A percentile compares a stretch with the other conserved stretches of the same genome.
Conservation (phyloP, 2,113 vertebrate species). For the Mesocricetus auratus region DNA sequence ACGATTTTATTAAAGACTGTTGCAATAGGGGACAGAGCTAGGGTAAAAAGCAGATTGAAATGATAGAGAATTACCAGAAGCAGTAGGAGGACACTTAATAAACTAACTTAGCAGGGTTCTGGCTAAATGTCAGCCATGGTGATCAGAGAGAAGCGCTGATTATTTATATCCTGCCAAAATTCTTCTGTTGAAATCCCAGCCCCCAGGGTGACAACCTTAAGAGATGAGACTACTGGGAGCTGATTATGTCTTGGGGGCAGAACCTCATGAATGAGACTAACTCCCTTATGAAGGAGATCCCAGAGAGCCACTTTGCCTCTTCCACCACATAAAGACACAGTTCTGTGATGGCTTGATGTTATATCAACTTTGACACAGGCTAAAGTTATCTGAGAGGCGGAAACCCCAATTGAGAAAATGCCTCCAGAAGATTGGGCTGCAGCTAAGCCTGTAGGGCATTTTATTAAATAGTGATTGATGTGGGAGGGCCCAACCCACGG, state of each 20-base stretch:
- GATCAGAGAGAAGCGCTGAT: background rate
- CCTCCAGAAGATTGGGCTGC: background rate
- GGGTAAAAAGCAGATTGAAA: background rate
- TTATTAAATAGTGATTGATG: background rate
- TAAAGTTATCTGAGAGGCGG: background rate
- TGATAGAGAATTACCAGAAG: background rate
- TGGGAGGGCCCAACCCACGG: background rate
- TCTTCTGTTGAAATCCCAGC: background rate
- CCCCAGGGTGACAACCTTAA: background rate
- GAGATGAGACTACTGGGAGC: no score
- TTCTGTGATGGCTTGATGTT: background rate
- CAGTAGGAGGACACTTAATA: background rate
- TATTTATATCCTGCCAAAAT: background rate
- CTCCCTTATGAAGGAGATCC: background rate
- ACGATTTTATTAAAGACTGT: conserved; percentile 13
- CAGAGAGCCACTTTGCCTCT: background rate
- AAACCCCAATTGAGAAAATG: background rate
- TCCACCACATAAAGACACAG: background rate
- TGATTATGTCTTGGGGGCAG: background rate
- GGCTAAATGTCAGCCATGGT: background rate
- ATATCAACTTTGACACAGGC: background rate
- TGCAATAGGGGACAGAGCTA: background rate
- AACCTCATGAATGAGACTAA: background rate
- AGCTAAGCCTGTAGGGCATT: background rate
- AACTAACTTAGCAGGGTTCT: background rate